Evolutionary conservation across 2,113 vertebrate genomes (phyloP).

Genomic region (Todiramphus saurophagus): DNA sequence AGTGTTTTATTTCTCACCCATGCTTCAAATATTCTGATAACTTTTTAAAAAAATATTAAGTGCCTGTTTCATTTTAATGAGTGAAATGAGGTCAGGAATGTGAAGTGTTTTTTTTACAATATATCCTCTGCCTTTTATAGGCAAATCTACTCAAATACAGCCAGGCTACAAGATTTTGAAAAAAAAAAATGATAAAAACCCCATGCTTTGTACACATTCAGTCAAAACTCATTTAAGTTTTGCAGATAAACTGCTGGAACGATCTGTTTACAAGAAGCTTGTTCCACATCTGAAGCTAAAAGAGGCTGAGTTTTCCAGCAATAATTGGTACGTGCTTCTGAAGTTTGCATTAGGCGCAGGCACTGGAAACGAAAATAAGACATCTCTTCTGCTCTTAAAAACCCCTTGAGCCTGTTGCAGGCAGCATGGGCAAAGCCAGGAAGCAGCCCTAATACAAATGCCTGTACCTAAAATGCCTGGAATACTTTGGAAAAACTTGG

Average conservation of each 20-base stretch:
- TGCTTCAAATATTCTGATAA: background rate
- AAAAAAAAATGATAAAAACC: background rate
- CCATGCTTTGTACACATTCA: background rate
- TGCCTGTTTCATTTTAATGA: background rate
- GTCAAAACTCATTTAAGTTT: background rate
- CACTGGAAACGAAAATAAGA: background rate
- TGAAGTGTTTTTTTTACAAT: background rate
- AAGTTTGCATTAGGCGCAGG: background rate
- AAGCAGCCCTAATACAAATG: background rate
- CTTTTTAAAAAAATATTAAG: background rate
- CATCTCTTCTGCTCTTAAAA: background rate
- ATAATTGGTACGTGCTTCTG: background rate
- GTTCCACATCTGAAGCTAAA: background rate
- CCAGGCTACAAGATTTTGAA: background rate
- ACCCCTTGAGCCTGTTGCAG: background rate
- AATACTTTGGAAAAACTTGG: background rate
- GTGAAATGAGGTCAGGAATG: background rate
- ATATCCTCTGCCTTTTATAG: background rate
- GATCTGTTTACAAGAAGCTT: background rate
- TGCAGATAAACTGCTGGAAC: background rate
- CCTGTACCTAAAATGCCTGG: background rate
- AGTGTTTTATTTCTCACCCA: background rate
- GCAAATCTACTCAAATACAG: background rate
- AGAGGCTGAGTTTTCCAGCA: background rate
- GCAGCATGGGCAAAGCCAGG: background rate